Percentiles rank a stretch among this genome's conserved stretches.
phyloP scores from a whole-genome alignment of 2,113 vertebrate genomes.

The Engystomops pustulosus region DNA sequence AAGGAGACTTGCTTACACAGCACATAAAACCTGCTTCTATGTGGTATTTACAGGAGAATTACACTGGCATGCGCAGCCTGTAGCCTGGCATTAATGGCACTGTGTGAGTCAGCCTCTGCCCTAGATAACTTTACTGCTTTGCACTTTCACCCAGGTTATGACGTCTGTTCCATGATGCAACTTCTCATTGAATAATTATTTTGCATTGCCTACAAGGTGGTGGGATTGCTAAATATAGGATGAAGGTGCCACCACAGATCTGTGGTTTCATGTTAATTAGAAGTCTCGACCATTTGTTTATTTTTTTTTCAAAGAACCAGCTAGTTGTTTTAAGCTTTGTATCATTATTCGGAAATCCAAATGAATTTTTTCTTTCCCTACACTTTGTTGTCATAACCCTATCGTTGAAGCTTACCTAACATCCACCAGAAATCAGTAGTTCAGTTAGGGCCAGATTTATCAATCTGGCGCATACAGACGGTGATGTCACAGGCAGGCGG shows the following conservation, averaged over 20 bases:
- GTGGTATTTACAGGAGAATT: neutral
- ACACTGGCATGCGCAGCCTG: neutral
- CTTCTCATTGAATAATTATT: neutral
- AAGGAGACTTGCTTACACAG: too few relatives aligned
- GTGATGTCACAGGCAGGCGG: too few relatives aligned
- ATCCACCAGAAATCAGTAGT: too few relatives aligned
- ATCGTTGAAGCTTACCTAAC: too few relatives aligned
- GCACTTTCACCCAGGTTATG: slow-evolving; percentile 25
- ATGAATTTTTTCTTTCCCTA: too few relatives aligned
- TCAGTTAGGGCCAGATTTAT: too few relatives aligned
- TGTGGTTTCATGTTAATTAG: neutral
- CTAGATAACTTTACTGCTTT: neutral
- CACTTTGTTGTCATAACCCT: too few relatives aligned
- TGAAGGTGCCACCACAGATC: neutral
- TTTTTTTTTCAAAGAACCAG: too few relatives aligned
- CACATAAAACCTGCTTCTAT: too few relatives aligned
- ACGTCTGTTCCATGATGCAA: neutral
- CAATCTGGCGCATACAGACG: too few relatives aligned
- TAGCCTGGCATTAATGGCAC: neutral
- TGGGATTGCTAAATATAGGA: neutral
- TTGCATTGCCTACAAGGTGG: neutral
- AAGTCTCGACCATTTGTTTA: neutral
- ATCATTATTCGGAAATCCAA: too few relatives aligned
- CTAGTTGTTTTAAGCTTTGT: too few relatives aligned
- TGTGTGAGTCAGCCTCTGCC: neutral